phyloP scores from a whole-genome alignment of 1,140 invertebrate species.

The Plutomurus gul region DNA sequence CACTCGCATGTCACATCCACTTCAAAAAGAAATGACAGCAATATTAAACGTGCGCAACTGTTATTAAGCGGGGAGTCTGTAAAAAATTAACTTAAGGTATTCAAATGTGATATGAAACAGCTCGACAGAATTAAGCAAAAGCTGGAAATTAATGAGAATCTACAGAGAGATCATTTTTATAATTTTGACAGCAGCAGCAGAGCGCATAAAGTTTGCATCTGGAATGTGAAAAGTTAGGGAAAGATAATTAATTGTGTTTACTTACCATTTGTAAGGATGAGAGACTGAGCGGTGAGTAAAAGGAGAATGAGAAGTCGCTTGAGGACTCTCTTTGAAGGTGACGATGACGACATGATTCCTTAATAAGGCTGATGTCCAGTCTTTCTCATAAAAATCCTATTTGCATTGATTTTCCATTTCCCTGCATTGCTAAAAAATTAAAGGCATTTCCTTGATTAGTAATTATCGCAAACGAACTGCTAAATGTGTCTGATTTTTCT shows the following conservation, averaged over 20 bases:
- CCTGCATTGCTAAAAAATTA: background rate
- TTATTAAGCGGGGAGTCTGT: too few relatives aligned
- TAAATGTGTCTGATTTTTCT: too few relatives aligned
- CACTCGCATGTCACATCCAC: too few relatives aligned
- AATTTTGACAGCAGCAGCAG: background rate
- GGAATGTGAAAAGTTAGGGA: background rate
- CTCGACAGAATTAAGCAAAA: too few relatives aligned
- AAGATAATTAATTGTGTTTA: background rate
- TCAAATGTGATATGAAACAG: too few relatives aligned
- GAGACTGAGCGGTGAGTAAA: constrained; percentile 36
- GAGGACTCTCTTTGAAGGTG: constrained; percentile 13
- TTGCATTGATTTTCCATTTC: background rate
- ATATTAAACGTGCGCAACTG: too few relatives aligned
- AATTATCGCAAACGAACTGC: too few relatives aligned
- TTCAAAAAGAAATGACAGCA: too few relatives aligned
- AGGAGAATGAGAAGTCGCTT: constrained; percentile 34
- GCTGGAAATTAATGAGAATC: too few relatives aligned
- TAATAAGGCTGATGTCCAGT: background rate
- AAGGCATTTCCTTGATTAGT: too few relatives aligned
- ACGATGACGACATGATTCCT: constrained; percentile 22
- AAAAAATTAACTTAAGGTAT: too few relatives aligned
- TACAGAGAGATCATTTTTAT: too few relatives aligned
- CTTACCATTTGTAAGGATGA: constrained; percentile 38
- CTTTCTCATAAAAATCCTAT: background rate
- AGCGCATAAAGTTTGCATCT: background rate